Evolutionary conservation across 2,797 vertebrate genomes (phyloP), one percentile per base, ranked within the genome.

Genomic region (Hippopotamyrus pictus): DNA sequence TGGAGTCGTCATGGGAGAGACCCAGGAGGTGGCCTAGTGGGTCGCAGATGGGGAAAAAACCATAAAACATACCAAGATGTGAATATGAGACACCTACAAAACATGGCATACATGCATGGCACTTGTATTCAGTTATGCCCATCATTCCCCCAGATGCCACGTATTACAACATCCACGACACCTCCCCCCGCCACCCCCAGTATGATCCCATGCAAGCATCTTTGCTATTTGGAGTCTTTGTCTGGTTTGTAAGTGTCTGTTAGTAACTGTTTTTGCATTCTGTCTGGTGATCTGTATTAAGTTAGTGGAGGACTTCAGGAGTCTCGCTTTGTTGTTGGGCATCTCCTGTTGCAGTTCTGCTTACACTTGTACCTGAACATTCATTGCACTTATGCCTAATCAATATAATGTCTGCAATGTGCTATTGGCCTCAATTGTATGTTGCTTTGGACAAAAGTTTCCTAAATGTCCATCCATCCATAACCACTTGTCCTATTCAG

Each of bases 1-100:
- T 99, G 65, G 98, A 99, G 94, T 99, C 98, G 0, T 99, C 98
- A 3, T 99, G 98, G 85, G 98, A 99, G 92, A 99, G 95, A n/a
- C 98, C 98, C 69, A 99, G 96, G 51, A 99, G 96, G 91, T 99
- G 98, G 48, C 98, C 98, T 99, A 19, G 17, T 7, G 33, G 50
- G 33, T 3, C 19, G 19, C 37, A 25, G 82, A 44, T 46, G 73
- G 37, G 73, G 8, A 0, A 4, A 41, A 44, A 44, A 73, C 29
- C 73, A n/a, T 79, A 41, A 44, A 46, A n/a, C 17, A n/a, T 44
- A 19, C 33, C 17, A 11, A 37, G 37, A 41, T 6, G 7, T 79
- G 37, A 79, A 79, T 79, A 79, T 41, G 33, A 76, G 19, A 44
- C 73, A 44, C 37, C 37, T 7, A 19, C 14, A 19, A 76, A 76